phyloP scores from a whole-genome alignment of 2,113 vertebrate species.

The Thomomys bottae region DNA sequence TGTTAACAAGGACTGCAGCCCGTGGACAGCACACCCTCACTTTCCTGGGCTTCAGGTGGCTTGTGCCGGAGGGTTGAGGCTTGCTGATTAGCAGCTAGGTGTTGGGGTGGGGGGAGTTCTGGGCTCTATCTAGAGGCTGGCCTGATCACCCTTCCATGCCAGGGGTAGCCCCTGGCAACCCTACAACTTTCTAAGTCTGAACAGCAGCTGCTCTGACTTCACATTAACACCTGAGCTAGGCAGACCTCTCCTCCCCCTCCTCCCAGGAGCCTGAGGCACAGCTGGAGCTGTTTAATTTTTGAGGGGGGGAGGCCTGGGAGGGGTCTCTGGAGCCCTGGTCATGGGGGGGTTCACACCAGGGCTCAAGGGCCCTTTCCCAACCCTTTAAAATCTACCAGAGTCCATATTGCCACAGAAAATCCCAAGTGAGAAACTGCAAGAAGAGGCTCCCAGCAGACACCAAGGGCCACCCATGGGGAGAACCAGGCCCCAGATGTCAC shows the following conservation, averaged over 20 bases:
- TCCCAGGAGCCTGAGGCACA: neutral
- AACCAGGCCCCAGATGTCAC: neutral
- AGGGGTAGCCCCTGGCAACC: neutral
- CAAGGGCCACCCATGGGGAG: neutral
- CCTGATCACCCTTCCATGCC: fast-evolving
- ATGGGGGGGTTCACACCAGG: neutral
- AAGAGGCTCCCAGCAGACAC: neutral
- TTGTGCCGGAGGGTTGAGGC: too few relatives aligned
- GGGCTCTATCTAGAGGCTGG: neutral
- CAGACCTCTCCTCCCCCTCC: neutral
- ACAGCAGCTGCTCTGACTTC: constrained; percentile 53
- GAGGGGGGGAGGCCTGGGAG: neutral
- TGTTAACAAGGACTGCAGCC: too few relatives aligned
- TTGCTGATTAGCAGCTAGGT: too few relatives aligned
- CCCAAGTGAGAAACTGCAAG: neutral
- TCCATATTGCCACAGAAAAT: neutral
- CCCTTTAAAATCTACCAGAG: neutral
- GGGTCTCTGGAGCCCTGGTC: neutral
- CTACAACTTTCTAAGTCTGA: neutral
- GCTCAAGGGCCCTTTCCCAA: neutral
- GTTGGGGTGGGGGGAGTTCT: neutral
- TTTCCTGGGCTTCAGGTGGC: too few relatives aligned
- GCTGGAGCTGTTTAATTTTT: neutral
- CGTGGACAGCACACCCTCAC: too few relatives aligned
- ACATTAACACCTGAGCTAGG: neutral